phyloP scores from a whole-genome alignment of 2,888 invertebrate species.

The Opisthograptis luteolata region DNA sequence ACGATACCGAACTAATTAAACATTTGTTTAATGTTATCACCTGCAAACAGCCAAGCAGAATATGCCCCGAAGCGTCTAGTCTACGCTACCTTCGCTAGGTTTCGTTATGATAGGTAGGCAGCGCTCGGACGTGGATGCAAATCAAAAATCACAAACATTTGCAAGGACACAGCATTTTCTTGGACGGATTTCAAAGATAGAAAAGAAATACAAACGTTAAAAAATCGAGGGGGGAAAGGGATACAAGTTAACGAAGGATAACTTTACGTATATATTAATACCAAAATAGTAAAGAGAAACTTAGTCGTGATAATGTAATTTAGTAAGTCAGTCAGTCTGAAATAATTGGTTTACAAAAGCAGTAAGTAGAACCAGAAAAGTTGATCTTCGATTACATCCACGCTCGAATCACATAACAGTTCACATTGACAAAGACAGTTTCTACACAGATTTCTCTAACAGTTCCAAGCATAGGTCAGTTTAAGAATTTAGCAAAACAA shows the following conservation, averaged over 20 bases:
- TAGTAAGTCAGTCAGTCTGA: too few species aligned
- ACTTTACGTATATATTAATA: too few species aligned
- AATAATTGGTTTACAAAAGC: too few species aligned
- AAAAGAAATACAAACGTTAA: too few species aligned
- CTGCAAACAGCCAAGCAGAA: conserved; percentile 80
- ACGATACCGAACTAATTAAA: conserved; percentile 83
- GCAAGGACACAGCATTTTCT: too few species aligned
- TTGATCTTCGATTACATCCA: neutral
- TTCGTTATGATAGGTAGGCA: conserved; percentile 27
- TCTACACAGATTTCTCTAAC: conserved; percentile 18
- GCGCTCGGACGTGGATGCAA: conserved; percentile 2
- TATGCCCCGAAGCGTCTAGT: conserved; percentile 70
- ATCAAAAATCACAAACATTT: neutral
- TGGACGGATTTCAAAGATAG: too few species aligned
- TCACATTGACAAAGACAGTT: conserved; percentile 18
- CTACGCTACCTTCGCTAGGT: conserved; percentile 50
- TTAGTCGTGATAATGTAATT: too few species aligned
- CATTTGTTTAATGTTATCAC: conserved; percentile 83
- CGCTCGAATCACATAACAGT: conserved; percentile 9
- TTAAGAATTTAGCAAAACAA: conserved; percentile 37
- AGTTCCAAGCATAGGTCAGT: conserved; percentile 39
- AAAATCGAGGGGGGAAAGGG: too few species aligned
- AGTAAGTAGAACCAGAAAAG: neutral
- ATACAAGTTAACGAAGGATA: too few species aligned
- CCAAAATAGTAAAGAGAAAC: too few species aligned